Conservation (phyloP, 2,797 vertebrate genomes). For the Pipistrellus nathusii region DNA sequence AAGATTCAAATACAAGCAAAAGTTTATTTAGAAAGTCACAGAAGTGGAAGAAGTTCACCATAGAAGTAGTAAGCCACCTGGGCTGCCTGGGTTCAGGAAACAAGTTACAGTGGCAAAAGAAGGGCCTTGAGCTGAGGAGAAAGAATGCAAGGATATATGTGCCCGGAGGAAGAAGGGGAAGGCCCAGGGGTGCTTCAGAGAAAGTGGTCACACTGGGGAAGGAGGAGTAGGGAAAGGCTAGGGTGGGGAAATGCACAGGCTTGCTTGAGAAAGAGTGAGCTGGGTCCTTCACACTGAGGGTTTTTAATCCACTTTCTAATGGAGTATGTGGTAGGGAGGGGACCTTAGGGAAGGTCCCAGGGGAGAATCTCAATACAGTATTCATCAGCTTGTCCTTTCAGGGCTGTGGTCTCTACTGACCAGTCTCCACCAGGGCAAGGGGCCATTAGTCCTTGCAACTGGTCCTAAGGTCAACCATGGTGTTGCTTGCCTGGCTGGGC, state of each 20-base stretch:
- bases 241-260: background rate
- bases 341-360: background rate
- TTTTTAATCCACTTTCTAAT: background rate
- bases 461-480: background rate
- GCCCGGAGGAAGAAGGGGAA: background rate
- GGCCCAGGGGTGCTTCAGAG: background rate
- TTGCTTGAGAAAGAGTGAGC: background rate
- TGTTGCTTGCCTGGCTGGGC: background rate
- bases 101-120: background rate
- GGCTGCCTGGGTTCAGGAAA: background rate
- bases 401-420: background rate
- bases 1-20: background rate
- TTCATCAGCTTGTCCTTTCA: background rate
- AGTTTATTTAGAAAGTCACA: background rate
- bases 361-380: background rate
- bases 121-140: background rate
- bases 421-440: background rate
- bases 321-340: too few species aligned
- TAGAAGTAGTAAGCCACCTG: background rate
- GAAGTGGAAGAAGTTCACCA: background rate
- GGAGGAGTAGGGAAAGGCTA: background rate
- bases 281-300: background rate
- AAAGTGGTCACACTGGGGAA: too few species aligned
- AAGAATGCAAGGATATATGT: background rate
- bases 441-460: background rate